Conservation (phyloP, 2,888 invertebrate genomes). For the Eupithecia subumbrata region DNA sequence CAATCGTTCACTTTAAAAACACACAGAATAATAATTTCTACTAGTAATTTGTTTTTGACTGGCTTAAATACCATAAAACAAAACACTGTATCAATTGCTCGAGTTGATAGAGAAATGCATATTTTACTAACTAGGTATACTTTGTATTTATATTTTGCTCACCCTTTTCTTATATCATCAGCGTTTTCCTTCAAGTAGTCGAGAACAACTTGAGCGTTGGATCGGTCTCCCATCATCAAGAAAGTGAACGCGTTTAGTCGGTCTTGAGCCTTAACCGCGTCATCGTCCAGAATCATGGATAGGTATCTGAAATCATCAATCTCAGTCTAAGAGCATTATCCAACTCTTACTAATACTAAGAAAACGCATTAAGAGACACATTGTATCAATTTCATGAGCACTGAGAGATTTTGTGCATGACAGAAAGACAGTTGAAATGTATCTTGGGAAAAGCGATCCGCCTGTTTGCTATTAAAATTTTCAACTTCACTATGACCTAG, state of each 20-base stretch:
- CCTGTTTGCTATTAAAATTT: background rate
- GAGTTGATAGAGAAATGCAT: background rate
- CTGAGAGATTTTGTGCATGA: background rate
- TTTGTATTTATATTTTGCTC: conserved; percentile 32
- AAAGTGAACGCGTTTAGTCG: conserved; percentile 71
- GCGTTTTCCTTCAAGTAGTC: conserved; percentile 63
- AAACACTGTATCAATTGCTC: background rate
- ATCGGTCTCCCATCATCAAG: conserved; percentile 67
- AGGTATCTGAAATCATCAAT: conserved; percentile 56
- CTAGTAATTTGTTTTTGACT: background rate
- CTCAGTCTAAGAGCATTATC: background rate
- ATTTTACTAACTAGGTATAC: background rate
- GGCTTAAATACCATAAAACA: background rate
- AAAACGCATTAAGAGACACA: background rate
- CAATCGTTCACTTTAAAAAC: background rate
- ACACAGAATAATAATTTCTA: background rate
- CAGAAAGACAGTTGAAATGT: background rate
- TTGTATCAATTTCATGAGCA: background rate
- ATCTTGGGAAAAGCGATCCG: background rate
- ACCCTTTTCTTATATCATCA: conserved; percentile 63
- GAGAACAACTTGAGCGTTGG: conserved; percentile 64
- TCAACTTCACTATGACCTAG: background rate
- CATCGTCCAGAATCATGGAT: conserved; percentile 61
- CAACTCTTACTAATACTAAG: background rate
- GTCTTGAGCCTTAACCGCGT: conserved; percentile 71